Percentiles rank a stretch among this genome's conserved stretches.
phyloP scores from a whole-genome alignment of 2,113 vertebrate species.

The Chlorocebus sabaeus region DNA sequence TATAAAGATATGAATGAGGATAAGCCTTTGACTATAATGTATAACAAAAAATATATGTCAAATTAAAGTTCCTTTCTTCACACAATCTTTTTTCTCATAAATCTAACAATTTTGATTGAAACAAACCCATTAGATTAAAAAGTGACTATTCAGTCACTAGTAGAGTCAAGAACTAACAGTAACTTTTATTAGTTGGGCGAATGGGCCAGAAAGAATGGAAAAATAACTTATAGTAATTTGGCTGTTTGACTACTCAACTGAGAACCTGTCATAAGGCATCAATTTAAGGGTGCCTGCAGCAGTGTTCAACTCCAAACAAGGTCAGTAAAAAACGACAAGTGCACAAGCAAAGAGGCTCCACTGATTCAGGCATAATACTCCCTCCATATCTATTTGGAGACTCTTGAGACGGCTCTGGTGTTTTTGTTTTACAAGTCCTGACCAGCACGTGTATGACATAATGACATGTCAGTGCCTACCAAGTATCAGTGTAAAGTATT shows the following conservation, averaged over 20 bases:
- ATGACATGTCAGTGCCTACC: neutral
- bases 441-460: neutral
- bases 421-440: neutral
- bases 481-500: slow-evolving; percentile 48
- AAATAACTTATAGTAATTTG: slow-evolving; percentile 59
- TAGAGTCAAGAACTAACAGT: slow-evolving; percentile 45
- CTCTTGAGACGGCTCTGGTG: neutral
- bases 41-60: neutral
- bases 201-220: slow-evolving; percentile 64
- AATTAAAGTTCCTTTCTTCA: neutral
- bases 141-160: slow-evolving; percentile 13
- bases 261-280: slow-evolving; percentile 45
- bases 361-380: slow-evolving; percentile 20
- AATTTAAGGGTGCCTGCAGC: slow-evolving; percentile 31
- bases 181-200: slow-evolving; percentile 64
- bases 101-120: neutral
- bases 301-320: slow-evolving; percentile 51
- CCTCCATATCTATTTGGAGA: neutral
- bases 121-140: slow-evolving; percentile 26
- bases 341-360: slow-evolving; percentile 9
- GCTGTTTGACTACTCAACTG: slow-evolving; percentile 61
- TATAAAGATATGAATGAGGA: neutral
- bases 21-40: neutral
- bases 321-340: slow-evolving; percentile 56
- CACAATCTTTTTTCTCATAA: neutral